These are phyloP conservation scores for Sinonovacula constricta DNA, from an alignment of 1,140 invertebrate genomes.

Conservation along the genomic window DNA sequence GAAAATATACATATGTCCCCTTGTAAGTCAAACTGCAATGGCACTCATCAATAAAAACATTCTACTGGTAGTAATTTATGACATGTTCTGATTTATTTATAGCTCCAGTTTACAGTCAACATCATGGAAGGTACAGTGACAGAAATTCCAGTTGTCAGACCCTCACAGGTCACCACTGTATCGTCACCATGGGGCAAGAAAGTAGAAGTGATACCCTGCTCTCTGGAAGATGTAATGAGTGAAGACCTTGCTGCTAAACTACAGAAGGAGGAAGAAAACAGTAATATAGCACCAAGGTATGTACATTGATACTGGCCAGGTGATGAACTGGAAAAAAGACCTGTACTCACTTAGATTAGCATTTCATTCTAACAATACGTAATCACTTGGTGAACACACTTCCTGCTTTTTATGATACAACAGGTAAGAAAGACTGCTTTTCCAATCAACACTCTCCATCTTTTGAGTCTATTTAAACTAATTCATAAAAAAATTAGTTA, in stretches of 20 bases:
- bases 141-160: too few relatives aligned
- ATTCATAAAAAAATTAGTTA: too few relatives aligned
- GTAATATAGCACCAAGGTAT: background rate
- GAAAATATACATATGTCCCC: too few relatives aligned
- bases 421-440: background rate
- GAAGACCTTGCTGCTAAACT: conserved; percentile 71
- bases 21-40: too few relatives aligned
- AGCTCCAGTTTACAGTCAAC: too few relatives aligned
- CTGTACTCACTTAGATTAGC: background rate
- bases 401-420: background rate
- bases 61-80: too few relatives aligned
- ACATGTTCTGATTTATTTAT: too few relatives aligned
- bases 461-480: too few relatives aligned
- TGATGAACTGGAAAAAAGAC: background rate
- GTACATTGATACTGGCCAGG: background rate
- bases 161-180: too few relatives aligned
- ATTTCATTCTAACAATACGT: background rate
- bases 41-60: too few relatives aligned
- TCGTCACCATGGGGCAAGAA: conserved; percentile 66
- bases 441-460: background rate
- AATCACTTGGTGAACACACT: background rate
- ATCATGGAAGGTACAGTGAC: too few relatives aligned
- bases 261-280: conserved; percentile 52
- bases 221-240: conserved; percentile 72
- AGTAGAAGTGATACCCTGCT: conserved; percentile 53